Evolutionary conservation across 2,113 vertebrate genomes (phyloP).

Genomic region (Callochromis pleurospilus): DNA sequence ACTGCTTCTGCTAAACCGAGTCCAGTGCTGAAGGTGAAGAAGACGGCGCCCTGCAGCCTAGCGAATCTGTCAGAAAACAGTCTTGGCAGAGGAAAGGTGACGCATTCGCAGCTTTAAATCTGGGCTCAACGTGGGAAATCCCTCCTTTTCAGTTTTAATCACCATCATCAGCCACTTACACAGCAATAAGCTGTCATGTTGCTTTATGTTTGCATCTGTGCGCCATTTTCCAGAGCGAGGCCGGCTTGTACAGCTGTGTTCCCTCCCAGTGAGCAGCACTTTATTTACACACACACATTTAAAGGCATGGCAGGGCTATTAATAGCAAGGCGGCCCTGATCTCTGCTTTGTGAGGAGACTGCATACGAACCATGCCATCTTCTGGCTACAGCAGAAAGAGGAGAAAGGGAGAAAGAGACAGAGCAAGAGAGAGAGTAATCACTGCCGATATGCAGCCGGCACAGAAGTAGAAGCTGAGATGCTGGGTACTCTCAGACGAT

Average conservation of each 20-base stretch:
- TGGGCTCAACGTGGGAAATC: constrained; percentile 5
- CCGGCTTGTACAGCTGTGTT: not conserved
- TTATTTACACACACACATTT: constrained; percentile 59
- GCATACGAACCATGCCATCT: constrained; percentile 83
- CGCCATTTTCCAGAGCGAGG: not conserved
- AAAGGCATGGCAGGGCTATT: constrained; percentile 63
- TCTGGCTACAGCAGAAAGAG: constrained; percentile 73
- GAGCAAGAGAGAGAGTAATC: not conserved
- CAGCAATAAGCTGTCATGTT: not conserved
- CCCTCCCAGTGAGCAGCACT: constrained; percentile 9
- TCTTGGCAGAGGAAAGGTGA: not conserved
- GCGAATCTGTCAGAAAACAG: not conserved
- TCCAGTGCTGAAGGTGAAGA: not conserved
- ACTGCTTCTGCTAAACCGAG: not conserved
- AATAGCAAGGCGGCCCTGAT: constrained; percentile 65
- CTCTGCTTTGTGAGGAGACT: constrained; percentile 45
- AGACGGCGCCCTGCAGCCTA: not conserved
- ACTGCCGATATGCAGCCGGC: not conserved
- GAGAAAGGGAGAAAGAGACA: not conserved
- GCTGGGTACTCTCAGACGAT: not conserved
- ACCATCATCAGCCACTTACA: not conserved
- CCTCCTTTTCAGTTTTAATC: not conserved
- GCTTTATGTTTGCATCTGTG: not conserved
- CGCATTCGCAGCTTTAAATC: not conserved
- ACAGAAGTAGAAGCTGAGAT: not conserved